phyloP scores from a whole-genome alignment of 2,888 invertebrate genomes.

The Ganaspis brasiliensis region DNA sequence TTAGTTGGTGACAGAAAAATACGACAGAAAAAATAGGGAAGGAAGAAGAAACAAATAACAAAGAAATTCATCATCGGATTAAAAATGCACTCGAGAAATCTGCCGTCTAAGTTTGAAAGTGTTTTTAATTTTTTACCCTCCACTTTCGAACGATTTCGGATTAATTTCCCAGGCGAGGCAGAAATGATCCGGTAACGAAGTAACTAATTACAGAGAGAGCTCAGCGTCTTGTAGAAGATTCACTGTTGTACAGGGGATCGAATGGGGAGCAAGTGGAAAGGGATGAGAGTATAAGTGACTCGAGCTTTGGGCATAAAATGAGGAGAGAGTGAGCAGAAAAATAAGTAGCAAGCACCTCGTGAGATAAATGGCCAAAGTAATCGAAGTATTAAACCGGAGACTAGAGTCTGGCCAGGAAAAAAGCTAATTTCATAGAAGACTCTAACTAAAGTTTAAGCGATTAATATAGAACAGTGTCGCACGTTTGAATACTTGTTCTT shows the following conservation, averaged over 20 bases:
- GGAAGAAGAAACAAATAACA: neutral
- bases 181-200: constrained; percentile 59
- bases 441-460: constrained; percentile 32
- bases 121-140: constrained; percentile 13
- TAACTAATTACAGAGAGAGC: constrained; percentile 66
- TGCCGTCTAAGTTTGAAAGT: constrained; percentile 1
- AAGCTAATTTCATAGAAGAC: constrained; percentile 54
- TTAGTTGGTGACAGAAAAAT: too few relatives aligned
- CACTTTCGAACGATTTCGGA: constrained; percentile 22
- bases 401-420: constrained; percentile 53
- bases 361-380: constrained; percentile 64
- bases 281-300: neutral
- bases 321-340: constrained; percentile 54
- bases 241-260: neutral
- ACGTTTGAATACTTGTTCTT: constrained; percentile 1
- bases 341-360: constrained; percentile 54
- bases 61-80: constrained; percentile 26
- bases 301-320: constrained; percentile 19
- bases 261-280: neutral
- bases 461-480: constrained; percentile 11
- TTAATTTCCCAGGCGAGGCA: constrained; percentile 57
- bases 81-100: neutral
- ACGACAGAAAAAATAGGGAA: neutral
- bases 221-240: constrained; percentile 28
- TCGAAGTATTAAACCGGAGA: constrained; percentile 62